Base-by-base conservation (phyloP, 2,113 vertebrate species). In the Cricetomys ansorgei region DNA sequence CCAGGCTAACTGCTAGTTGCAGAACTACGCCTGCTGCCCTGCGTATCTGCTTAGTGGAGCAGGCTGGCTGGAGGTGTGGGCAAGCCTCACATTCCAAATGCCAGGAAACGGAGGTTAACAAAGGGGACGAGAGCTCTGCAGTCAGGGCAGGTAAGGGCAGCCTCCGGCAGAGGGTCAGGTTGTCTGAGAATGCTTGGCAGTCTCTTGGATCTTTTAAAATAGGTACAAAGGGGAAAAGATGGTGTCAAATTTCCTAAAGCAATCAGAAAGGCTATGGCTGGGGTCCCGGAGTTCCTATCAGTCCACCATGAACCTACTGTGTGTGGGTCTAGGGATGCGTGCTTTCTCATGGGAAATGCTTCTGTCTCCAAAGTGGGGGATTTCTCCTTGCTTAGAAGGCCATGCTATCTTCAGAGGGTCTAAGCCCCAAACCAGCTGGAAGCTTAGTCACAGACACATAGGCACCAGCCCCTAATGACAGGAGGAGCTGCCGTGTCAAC, bases 401-500 rank as follows among this genome's bases (percentile, higher is more conserved):
- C 29, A n/a, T 1, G 15, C 3, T 2, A 69, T 19, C 40, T 43
- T 45, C 34, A 7, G 53, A 27, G 25, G 65, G n/a, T 62, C n/a
- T 37, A 73, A 40, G 29, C 3, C 50, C 48, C 37, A 10, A 55
- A 23, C 34, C 2, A 53, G n/a, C 53, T 10, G 64, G 64, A 70
- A n/a, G 25, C 83, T 34, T 67, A 21, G 62, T 50, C 10, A 10
- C 40, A 70, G 72, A 72, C 40, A 59, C 8, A 34, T 6, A 45
- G 76, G 83, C 8, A 7, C 17, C 34, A 19, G 48, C 2, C 37
- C 70, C 76, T 7, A 10, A 50, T 4, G 7, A 0, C 0, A 2
- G 37, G 10, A 48, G 5, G 0, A 1, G 1, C 50, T 79, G 57
- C 10, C 0, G 0, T 0, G 3, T 43, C 70, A 37, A 0, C n/a